Conservation (phyloP, 2,113 vertebrate species). For the Synodontis membranacea region DNA sequence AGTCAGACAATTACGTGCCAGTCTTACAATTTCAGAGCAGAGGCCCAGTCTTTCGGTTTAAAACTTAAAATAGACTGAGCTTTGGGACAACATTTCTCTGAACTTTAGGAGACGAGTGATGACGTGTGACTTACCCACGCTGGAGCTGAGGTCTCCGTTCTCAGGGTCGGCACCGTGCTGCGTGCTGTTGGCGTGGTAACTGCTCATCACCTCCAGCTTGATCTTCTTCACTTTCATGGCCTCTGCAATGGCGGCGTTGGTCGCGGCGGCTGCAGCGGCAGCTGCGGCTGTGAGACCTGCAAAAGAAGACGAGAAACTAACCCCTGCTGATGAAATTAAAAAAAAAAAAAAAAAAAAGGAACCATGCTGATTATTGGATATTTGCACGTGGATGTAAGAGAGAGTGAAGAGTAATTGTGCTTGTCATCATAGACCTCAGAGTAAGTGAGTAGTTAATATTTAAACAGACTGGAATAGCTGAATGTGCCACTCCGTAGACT, state of each 20-base stretch:
- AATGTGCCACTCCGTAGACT: background rate
- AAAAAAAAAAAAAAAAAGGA: background rate
- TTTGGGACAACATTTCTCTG: background rate
- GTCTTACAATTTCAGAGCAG: background rate
- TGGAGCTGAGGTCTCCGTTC: constrained; percentile 95
- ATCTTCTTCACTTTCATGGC: constrained; percentile 99
- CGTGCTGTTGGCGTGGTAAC: constrained; percentile 92
- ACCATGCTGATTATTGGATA: background rate
- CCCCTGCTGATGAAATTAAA: background rate
- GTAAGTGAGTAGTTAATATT: constrained; percentile 30
- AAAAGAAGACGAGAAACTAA: constrained; percentile 28
- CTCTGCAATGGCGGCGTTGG: constrained; percentile 97
- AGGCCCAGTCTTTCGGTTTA: background rate
- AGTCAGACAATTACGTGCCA: background rate
- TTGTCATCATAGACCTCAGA: constrained; percentile 15
- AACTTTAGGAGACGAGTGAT: constrained; percentile 4
- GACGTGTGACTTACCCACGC: constrained; percentile 83
- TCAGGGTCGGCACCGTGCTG: constrained; percentile 91
- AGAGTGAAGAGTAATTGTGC: background rate
- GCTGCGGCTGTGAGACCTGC: constrained; percentile 93
- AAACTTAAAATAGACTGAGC: background rate
- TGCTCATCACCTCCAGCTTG: constrained; percentile 98
- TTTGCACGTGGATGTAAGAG: background rate
- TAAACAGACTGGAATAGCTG: constrained; percentile 6
- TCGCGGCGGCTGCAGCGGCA: constrained; percentile 90